A percentile compares a stretch with the other conserved stretches of the same genome.
phyloP scores from a whole-genome alignment of 2,888 invertebrate genomes.

The Mallateleia sp. region DNA sequence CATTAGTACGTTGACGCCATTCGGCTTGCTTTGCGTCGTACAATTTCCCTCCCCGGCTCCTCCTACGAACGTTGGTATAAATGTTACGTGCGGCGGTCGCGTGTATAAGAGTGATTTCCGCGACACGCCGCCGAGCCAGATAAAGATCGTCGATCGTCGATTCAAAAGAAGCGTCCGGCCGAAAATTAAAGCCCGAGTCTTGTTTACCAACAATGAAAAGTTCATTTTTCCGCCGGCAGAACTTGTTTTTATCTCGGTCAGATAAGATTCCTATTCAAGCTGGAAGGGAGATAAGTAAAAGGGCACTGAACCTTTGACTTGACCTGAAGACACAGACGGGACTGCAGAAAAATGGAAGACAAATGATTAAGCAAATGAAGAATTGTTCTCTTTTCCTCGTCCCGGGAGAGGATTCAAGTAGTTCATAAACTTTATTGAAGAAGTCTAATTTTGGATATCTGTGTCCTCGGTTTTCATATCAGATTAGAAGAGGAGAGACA shows the following conservation, averaged over 20 bases:
- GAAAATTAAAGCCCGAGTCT: slow-evolving; percentile 7
- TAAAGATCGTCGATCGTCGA: slow-evolving; percentile 51
- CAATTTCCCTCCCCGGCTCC: slow-evolving; percentile 1
- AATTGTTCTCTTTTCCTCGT: no score
- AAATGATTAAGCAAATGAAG: no score
- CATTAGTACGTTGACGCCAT: slow-evolving; percentile 61
- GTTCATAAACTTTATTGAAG: no score
- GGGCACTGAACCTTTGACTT: slow-evolving; percentile 40
- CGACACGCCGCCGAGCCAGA: slow-evolving; percentile 34
- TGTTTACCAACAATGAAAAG: not conserved
- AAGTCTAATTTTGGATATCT: no score
- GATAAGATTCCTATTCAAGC: slow-evolving; percentile 45
- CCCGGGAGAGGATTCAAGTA: no score
- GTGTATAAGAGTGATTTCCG: slow-evolving; percentile 51
- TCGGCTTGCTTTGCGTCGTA: slow-evolving; percentile 30
- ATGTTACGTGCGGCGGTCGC: slow-evolving; percentile 34
- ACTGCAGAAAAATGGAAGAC: not conserved
- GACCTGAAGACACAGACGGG: not conserved
- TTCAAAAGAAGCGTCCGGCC: slow-evolving; percentile 24
- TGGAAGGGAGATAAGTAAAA: slow-evolving; percentile 45
- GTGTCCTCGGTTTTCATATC: no score
- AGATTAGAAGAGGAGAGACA: no score
- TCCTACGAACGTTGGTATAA: slow-evolving; percentile 15
- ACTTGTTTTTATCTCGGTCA: slow-evolving; percentile 10
- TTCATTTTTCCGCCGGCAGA: not conserved